Conservation (phyloP, 2,113 vertebrate genomes). For the Charina bottae region DNA sequence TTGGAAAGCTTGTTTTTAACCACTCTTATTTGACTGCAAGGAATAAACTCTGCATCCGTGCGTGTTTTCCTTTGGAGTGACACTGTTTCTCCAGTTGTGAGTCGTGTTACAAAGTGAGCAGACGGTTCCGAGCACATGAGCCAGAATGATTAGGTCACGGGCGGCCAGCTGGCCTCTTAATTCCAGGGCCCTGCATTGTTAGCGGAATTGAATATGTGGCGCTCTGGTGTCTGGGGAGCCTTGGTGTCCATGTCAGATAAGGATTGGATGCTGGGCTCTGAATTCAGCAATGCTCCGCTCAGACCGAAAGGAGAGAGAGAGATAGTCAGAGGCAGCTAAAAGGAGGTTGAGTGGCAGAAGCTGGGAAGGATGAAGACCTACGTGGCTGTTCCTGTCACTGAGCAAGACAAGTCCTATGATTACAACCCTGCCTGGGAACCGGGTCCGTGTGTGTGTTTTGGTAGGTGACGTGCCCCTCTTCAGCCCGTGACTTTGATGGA, state of each 20-base stretch:
- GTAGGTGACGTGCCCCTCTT: neutral
- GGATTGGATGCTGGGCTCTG: neutral
- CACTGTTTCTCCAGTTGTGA: neutral
- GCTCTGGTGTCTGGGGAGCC: neutral
- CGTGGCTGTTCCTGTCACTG: neutral
- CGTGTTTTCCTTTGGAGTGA: neutral
- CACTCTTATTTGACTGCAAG: neutral
- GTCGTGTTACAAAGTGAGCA: neutral
- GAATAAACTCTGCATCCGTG: neutral
- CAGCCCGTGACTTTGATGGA: neutral
- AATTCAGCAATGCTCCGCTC: neutral
- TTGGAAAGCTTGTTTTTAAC: neutral
- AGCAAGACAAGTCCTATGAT: neutral
- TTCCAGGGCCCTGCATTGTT: neutral
- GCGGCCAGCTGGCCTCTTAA: neutral
- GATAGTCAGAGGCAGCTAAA: neutral
- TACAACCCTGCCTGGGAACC: constrained; percentile 29
- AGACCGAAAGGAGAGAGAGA: neutral
- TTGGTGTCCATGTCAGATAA: neutral
- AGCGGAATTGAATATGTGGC: neutral
- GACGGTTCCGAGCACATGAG: neutral
- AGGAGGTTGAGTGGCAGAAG: neutral
- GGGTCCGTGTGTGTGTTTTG: neutral
- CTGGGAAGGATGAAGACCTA: neutral
- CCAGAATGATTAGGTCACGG: too few relatives aligned